Evolutionary conservation across 2,888 invertebrate genomes (phyloP).

Genomic region (Macaria notata): DNA sequence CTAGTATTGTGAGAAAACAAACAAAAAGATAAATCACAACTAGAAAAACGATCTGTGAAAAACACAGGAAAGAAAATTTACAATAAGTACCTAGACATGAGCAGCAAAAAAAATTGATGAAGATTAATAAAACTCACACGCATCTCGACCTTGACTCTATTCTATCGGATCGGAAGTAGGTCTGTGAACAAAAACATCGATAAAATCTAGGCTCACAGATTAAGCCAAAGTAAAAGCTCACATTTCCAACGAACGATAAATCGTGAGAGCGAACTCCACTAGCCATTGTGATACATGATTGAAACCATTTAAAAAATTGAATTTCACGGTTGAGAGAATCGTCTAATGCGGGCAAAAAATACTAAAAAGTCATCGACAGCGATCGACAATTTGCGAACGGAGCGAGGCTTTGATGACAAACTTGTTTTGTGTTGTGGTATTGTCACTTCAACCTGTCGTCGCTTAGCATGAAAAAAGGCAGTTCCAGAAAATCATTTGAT

Average conservation of each 20-base stretch:
- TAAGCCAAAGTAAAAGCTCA: constrained; percentile 25
- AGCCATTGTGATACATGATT: constrained; percentile 53
- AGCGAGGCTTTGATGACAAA: constrained; percentile 20
- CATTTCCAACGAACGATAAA: constrained; percentile 23
- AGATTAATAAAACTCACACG: too few relatives aligned
- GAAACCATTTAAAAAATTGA: constrained; percentile 63
- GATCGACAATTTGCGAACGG: constrained; percentile 25
- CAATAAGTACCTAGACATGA: too few relatives aligned
- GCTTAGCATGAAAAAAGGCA: too few relatives aligned
- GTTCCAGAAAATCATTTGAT: too few relatives aligned
- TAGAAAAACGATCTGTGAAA: too few relatives aligned
- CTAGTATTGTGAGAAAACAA: too few relatives aligned
- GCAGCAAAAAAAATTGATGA: too few relatives aligned
- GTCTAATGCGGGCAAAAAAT: constrained; percentile 54
- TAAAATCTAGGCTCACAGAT: constrained; percentile 20
- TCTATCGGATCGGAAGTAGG: background rate
- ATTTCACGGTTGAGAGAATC: constrained; percentile 67
- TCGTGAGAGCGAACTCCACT: constrained; percentile 36
- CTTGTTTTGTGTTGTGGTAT: background rate
- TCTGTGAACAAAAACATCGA: constrained; percentile 16
- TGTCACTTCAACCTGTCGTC: too few relatives aligned
- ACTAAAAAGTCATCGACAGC: constrained; percentile 34
- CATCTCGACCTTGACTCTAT: constrained; percentile 1
- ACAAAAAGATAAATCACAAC: too few relatives aligned
- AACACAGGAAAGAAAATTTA: too few relatives aligned